phyloP scores from a whole-genome alignment of 1,140 invertebrate species.

The Lepidurus packardi region DNA sequence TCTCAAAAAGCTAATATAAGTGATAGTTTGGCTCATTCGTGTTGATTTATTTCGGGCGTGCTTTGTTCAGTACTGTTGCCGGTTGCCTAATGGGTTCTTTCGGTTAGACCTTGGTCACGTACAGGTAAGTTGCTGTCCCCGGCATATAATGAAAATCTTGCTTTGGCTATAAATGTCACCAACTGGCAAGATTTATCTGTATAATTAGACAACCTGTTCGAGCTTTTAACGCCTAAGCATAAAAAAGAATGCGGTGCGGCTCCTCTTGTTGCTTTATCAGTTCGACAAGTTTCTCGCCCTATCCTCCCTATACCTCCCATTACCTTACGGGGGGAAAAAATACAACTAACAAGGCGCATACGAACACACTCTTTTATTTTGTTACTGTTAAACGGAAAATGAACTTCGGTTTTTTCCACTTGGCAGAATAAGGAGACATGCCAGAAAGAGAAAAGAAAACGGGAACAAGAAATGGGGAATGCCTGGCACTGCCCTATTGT shows the following conservation, averaged over 20 bases:
- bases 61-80: no score
- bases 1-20: no score
- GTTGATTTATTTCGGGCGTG: no score
- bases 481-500: slow-evolving; percentile 13
- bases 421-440: background rate
- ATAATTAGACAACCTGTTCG: background rate
- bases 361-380: background rate
- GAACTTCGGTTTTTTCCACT: background rate
- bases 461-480: background rate
- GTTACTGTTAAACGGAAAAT: background rate
- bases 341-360: background rate
- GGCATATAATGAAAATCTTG: background rate
- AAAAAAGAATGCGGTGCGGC: slow-evolving; percentile 9
- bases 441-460: background rate
- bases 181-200: background rate
- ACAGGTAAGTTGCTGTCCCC: background rate
- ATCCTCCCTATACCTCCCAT: background rate
- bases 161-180: background rate
- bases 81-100: no score
- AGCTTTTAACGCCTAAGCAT: slow-evolving; percentile 19
- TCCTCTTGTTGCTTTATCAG: background rate
- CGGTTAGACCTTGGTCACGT: no score
- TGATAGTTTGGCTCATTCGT: no score
- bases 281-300: slow-evolving; percentile 2
- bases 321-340: background rate